phyloP scores from a whole-genome alignment of 2,888 invertebrate genomes.

The Pristionchus fissidentatus region DNA sequence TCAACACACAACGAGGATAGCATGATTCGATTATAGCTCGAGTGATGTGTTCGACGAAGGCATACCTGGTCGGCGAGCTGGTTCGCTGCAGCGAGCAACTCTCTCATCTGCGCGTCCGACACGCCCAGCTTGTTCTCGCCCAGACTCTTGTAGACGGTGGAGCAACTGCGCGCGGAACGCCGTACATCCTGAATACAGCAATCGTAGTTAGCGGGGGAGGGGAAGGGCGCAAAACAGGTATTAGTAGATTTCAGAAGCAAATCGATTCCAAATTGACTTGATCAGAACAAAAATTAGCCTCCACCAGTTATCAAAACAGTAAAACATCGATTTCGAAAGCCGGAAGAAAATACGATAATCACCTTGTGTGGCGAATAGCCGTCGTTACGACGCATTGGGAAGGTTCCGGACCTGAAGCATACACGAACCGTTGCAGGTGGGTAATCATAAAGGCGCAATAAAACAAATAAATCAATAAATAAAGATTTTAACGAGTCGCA shows the following conservation, averaged over 20 bases:
- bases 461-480: neutral
- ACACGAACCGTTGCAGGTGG: neutral
- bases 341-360: neutral
- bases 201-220: neutral
- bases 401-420: neutral
- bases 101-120: slow-evolving; percentile 14
- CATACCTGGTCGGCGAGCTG: slow-evolving; percentile 47
- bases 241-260: neutral
- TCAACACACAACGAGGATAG: neutral
- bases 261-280: no score
- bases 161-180: slow-evolving; percentile 61
- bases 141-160: slow-evolving; percentile 60
- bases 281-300: no score
- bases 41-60: no score
- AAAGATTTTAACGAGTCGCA: neutral
- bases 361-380: slow-evolving; percentile 60
- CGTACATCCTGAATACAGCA: slow-evolving; percentile 51
- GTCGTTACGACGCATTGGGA: slow-evolving; percentile 54
- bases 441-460: neutral
- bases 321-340: neutral
- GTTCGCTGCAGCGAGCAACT: slow-evolving; percentile 46
- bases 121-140: slow-evolving; percentile 60
- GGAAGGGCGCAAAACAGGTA: neutral
- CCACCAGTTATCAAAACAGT: neutral
- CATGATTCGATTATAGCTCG: neutral